phyloP scores from a whole-genome alignment of 2,888 invertebrate species.

The Osmoderma eremita region DNA sequence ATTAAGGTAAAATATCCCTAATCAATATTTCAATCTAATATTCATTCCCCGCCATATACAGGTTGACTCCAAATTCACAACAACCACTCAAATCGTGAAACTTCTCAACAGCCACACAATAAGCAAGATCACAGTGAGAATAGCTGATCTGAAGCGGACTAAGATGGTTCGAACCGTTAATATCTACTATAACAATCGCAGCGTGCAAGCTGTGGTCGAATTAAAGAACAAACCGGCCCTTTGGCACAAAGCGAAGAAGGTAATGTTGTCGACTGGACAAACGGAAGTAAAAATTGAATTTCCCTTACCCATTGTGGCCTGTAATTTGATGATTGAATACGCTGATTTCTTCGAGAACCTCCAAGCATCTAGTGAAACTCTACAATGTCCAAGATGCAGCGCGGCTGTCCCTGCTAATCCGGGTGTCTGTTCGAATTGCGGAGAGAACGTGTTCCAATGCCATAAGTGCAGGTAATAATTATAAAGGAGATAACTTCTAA shows the following conservation, averaged over 20 bases:
- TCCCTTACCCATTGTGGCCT: conserved; percentile 95
- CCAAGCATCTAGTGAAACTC: conserved; percentile 90
- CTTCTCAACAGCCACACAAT: conserved; percentile 95
- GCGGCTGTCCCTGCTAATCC: conserved; percentile 97
- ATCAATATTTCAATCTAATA: conserved; percentile 10
- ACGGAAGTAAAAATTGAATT: conserved; percentile 97
- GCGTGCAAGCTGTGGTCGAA: conserved; percentile 96
- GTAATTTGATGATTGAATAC: conserved; percentile 98
- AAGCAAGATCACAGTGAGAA: conserved; percentile 90
- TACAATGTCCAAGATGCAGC: conserved; percentile 96
- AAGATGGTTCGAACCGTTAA: conserved; percentile 98
- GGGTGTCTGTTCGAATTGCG: conserved; percentile 96
- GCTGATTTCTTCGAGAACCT: conserved; percentile 97
- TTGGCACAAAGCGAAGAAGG: conserved; percentile 97
- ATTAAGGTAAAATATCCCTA: conserved; percentile 78
- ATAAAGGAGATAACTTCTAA: not conserved
- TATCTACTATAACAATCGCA: conserved; percentile 96
- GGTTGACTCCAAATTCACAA: conserved; percentile 97
- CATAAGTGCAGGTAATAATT: conserved; percentile 86
- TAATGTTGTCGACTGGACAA: conserved; percentile 89
- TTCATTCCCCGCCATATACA: conserved; percentile 52
- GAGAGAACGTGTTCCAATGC: conserved; percentile 99
- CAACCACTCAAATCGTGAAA: conserved; percentile 97
- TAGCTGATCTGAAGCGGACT: conserved; percentile 94
- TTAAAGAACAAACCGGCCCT: conserved; percentile 94